A percentile compares a stretch with the other conserved stretches of the same genome.
These are phyloP conservation scores for Ptilorrhoa leucosticta DNA, from an alignment of 2,113 vertebrate genomes.

Conservation along the genomic window DNA sequence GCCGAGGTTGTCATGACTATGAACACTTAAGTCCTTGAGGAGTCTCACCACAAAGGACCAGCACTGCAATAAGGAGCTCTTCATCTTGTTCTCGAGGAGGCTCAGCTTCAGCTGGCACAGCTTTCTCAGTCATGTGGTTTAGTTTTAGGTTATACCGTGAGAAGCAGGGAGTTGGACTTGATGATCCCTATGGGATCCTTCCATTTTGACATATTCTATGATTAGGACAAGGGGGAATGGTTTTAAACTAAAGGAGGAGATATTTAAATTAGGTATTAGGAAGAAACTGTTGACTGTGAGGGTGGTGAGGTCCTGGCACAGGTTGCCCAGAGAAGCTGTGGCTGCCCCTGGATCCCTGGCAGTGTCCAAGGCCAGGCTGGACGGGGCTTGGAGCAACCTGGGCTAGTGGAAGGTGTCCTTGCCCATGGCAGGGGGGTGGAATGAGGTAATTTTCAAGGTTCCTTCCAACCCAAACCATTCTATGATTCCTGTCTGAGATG, in stretches of 20 bases:
- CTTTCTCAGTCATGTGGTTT: neutral
- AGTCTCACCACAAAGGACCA: neutral
- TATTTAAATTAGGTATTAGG: neutral
- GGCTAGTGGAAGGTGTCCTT: neutral
- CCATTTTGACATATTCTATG: neutral
- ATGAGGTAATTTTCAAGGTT: neutral
- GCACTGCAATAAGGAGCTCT: neutral
- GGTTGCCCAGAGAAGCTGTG: neutral
- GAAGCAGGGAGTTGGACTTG: neutral
- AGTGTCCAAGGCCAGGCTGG: neutral
- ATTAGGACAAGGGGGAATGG: neutral
- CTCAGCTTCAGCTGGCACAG: neutral
- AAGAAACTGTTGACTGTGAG: neutral
- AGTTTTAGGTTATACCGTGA: neutral
- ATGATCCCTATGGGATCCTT: neutral
- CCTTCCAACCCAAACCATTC: neutral
- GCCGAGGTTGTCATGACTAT: rapidly evolving
- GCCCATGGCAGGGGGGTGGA: rapidly evolving
- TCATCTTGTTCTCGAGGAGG: rapidly evolving
- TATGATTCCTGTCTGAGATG: neutral
- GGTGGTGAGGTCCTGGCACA: rapidly evolving
- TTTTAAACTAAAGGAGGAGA: neutral
- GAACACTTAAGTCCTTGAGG: neutral
- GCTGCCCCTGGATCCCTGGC: neutral
- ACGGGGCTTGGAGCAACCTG: rapidly evolving